phyloP scores from a whole-genome alignment of 1,140 invertebrate species.

The Condylostylus longicornis region DNA sequence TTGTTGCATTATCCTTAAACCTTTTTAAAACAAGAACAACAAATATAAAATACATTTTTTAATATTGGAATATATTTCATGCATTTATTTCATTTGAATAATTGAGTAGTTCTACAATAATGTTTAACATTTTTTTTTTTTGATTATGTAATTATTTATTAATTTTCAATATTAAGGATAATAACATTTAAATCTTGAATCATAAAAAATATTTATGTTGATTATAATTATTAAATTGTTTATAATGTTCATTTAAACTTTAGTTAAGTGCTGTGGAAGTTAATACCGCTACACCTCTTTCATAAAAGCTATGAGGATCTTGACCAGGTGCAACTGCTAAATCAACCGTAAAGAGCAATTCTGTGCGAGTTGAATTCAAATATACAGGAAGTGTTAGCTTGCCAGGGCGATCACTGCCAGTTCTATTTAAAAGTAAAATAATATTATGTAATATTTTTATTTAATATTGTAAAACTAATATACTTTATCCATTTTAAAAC shows the following conservation, averaged over 20 bases:
- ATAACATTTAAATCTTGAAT: too few relatives aligned
- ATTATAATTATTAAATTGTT: too few relatives aligned
- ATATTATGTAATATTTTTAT: not conserved
- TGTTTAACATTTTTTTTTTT: too few relatives aligned
- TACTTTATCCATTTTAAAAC: conserved; percentile 74
- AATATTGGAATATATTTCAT: too few relatives aligned
- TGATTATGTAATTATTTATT: too few relatives aligned
- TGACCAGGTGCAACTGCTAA: conserved; percentile 74
- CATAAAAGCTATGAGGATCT: conserved; percentile 87
- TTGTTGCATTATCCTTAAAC: too few relatives aligned
- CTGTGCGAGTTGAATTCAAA: conserved; percentile 86
- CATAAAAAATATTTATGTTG: too few relatives aligned
- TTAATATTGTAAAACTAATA: conserved; percentile 11
- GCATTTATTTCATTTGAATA: too few relatives aligned
- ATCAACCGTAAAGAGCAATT: conserved; percentile 90
- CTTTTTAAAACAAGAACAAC: too few relatives aligned
- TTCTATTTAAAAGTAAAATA: conserved; percentile 21
- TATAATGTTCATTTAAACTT: conserved; percentile 11
- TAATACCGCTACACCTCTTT: conserved; percentile 88
- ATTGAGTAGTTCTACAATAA: too few relatives aligned
- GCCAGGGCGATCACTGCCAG: conserved; percentile 39
- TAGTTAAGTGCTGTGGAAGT: conserved; percentile 82
- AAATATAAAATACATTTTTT: too few relatives aligned
- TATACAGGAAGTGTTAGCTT: conserved; percentile 90
- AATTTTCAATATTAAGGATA: too few relatives aligned